Conservation (phyloP, 2,888 invertebrate species). For the Lepidocyrtoides sp. region DNA sequence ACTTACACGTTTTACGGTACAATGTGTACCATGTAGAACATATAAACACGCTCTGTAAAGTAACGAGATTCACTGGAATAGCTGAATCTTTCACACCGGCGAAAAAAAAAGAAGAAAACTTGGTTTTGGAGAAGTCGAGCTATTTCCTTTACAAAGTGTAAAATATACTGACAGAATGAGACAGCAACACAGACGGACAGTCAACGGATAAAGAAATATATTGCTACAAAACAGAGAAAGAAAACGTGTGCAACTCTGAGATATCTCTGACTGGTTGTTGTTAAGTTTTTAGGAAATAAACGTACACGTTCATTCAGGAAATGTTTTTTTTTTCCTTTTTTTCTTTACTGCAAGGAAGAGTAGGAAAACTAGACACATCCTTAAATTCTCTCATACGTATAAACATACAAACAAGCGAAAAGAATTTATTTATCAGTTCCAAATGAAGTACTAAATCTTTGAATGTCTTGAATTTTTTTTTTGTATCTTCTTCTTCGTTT, state of each 20-base stretch:
- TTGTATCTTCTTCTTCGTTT: neutral
- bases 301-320: conserved; percentile 23
- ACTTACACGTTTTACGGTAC: neutral
- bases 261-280: conserved; percentile 17
- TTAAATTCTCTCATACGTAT: conserved; percentile 39
- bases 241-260: conserved; percentile 4
- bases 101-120: neutral
- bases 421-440: conserved; percentile 74
- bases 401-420: conserved; percentile 58
- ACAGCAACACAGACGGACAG: conserved; percentile 36
- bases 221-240: neutral
- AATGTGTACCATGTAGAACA: neutral
- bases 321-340: neutral
- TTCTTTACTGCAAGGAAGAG: too few relatives aligned
- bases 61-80: neutral
- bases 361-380: neutral
- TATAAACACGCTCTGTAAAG: neutral
- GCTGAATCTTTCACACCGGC: neutral
- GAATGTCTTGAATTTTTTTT: conserved; percentile 49
- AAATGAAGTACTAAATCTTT: conserved; percentile 78
- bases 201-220: conserved; percentile 12
- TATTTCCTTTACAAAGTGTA: conserved; percentile 30
- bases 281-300: conserved; percentile 12
- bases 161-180: conserved; percentile 61
- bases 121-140: neutral